phyloP scores from a whole-genome alignment of 2,797 vertebrate genomes.

The Lerista edwardsae region DNA sequence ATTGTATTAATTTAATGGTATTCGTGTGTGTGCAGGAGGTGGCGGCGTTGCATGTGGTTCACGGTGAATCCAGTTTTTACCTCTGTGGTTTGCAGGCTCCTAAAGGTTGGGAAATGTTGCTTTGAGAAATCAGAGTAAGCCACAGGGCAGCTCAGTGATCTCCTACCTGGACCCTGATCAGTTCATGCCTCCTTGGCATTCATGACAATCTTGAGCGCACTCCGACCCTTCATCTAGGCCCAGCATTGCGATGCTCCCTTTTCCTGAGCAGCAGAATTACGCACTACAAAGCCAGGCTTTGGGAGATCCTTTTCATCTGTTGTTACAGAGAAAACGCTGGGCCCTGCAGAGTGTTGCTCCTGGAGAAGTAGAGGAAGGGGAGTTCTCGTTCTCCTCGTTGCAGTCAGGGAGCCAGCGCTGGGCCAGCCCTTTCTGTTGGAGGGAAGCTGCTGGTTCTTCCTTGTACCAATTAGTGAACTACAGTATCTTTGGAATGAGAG shows the following conservation, averaged over 20 bases:
- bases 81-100: no score
- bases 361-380: background rate
- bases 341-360: background rate
- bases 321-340: background rate
- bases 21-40: no score
- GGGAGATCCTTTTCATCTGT: background rate
- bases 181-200: background rate
- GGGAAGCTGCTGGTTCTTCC: background rate
- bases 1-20: no score
- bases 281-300: no score
- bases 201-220: no score
- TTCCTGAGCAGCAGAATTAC: background rate
- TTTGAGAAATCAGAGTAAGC: background rate
- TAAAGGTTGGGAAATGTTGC: no score
- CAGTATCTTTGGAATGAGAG: background rate
- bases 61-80: no score
- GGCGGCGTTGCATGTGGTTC: no score
- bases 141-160: background rate
- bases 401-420: background rate
- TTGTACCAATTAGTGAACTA: conserved; percentile 7
- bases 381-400: background rate
- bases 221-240: no score
- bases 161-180: background rate
- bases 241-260: background rate
- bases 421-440: background rate